Conservation (phyloP, 2,888 invertebrate genomes). For the Molorchus minor region DNA sequence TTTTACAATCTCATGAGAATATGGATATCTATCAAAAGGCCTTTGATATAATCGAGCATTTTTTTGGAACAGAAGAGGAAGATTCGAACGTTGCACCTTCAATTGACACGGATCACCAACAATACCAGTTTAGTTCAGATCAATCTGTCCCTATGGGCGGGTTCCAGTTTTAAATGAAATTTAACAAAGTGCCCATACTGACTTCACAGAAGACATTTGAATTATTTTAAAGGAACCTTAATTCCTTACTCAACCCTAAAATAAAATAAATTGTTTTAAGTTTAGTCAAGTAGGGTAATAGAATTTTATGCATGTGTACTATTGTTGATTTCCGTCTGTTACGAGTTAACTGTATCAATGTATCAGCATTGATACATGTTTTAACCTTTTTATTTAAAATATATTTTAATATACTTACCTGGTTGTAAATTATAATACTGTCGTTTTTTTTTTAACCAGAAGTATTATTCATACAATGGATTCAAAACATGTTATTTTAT, state of each 20-base stretch:
- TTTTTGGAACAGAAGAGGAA: slow-evolving; percentile 91
- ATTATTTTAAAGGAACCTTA: slow-evolving; percentile 29
- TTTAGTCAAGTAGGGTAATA: slow-evolving; percentile 28
- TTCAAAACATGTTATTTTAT: slow-evolving; percentile 4
- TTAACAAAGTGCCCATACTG: slow-evolving; percentile 37
- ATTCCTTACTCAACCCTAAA: slow-evolving; percentile 23
- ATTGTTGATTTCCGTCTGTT: slow-evolving; percentile 14
- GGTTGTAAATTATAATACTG: slow-evolving; percentile 11
- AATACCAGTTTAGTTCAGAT: slow-evolving; percentile 78
- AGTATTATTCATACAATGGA: slow-evolving; percentile 13
- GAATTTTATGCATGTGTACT: slow-evolving; percentile 48
- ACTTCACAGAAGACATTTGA: slow-evolving; percentile 27
- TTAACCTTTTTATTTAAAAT: slow-evolving; percentile 16
- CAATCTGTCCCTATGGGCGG: slow-evolving; percentile 80
- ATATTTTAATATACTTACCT: slow-evolving; percentile 1
- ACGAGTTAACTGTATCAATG: slow-evolving; percentile 14
- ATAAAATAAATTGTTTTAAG: slow-evolving; percentile 23
- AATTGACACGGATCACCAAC: slow-evolving; percentile 75
- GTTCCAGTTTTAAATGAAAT: slow-evolving; percentile 76
- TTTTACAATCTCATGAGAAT: slow-evolving; percentile 96
- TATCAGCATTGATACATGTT: slow-evolving; percentile 7
- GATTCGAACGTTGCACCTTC: slow-evolving; percentile 82
- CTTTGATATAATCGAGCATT: slow-evolving; percentile 95
- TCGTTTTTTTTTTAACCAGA: slow-evolving; percentile 13
- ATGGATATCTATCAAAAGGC: slow-evolving; percentile 97